These are phyloP conservation scores for Semotilus atromaculatus DNA, from an alignment of 2,797 vertebrate genomes.

Conservation along the genomic window DNA sequence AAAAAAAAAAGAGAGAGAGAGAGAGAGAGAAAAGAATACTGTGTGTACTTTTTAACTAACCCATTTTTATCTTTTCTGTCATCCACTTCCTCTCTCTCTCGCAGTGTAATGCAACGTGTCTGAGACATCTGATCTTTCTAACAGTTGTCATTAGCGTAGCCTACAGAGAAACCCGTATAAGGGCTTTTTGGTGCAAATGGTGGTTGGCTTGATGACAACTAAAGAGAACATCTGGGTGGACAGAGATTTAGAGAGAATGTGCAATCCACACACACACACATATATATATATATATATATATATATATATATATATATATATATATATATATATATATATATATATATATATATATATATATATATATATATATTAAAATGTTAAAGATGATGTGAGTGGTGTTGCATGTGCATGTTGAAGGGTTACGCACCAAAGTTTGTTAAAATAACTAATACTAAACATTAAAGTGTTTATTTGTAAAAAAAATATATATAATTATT, in stretches of 20 bases:
- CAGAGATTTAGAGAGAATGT: not conserved
- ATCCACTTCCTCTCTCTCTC: not conserved
- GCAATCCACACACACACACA: too few species aligned
- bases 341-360: not conserved
- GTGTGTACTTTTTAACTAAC: slow-evolving; percentile 21
- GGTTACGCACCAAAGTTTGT: not conserved
- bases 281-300: not conserved
- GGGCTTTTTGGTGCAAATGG: slow-evolving; percentile 4
- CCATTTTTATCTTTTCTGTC: not conserved
- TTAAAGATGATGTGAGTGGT: not conserved
- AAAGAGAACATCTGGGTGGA: slow-evolving; percentile 17
- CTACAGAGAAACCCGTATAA: slow-evolving; percentile 18
- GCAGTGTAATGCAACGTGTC: slow-evolving; percentile 19
- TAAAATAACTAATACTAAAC: not conserved
- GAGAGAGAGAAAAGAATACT: not conserved
- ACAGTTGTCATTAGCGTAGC: slow-evolving; percentile 20
- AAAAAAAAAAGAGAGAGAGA: too few species aligned
- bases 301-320: not conserved
- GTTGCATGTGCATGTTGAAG: not conserved
- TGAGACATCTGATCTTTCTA: slow-evolving; percentile 11
- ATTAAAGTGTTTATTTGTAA: not conserved
- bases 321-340: not conserved
- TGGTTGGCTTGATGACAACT: slow-evolving; percentile 5
- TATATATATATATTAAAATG: not conserved
- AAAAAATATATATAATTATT: too few species aligned